phyloP scores from a whole-genome alignment of 2,888 invertebrate species.

The Drosophila acutilabella region DNA sequence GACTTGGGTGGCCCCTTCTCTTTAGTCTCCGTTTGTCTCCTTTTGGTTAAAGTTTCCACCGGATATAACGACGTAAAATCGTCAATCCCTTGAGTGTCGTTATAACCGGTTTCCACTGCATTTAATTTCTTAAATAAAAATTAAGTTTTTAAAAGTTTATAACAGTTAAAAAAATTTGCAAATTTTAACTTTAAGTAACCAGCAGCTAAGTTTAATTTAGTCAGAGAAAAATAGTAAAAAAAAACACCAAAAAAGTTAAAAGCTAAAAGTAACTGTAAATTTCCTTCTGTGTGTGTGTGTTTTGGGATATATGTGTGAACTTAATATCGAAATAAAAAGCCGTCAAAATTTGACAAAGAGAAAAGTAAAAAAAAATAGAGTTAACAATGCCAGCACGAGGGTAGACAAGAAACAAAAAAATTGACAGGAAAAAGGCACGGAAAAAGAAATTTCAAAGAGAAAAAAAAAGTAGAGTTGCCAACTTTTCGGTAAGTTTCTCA shows the following conservation, averaged over 20 bases:
- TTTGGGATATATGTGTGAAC: constrained; percentile 17
- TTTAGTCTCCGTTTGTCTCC: too few species aligned
- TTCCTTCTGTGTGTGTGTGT: not conserved
- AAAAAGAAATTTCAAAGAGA: constrained; percentile 1
- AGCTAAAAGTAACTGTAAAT: constrained; percentile 15
- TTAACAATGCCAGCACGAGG: constrained; percentile 32
- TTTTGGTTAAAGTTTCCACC: too few species aligned
- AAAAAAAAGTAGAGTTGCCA: constrained; percentile 27
- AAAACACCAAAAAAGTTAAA: constrained; percentile 12
- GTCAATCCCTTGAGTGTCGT: too few species aligned
- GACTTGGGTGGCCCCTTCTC: too few species aligned
- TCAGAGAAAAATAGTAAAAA: constrained; percentile 7
- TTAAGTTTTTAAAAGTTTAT: too few species aligned
- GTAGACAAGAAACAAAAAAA: constrained; percentile 16
- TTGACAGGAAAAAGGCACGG: constrained; percentile 36
- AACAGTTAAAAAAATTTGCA: too few species aligned
- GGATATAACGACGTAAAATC: too few species aligned
- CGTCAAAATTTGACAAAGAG: constrained; percentile 52
- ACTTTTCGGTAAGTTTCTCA: constrained; percentile 44
- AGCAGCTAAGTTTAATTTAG: constrained; percentile 44
- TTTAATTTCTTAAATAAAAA: too few species aligned
- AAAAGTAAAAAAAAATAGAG: constrained; percentile 10
- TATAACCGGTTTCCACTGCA: too few species aligned
- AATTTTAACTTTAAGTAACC: constrained; percentile 39
- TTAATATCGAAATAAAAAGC: constrained; percentile 60